Evolutionary conservation across 2,113 vertebrate species (phyloP), one percentile per base, ranked within the genome.

Genomic region (Nothoprocta pentlandii): DNA sequence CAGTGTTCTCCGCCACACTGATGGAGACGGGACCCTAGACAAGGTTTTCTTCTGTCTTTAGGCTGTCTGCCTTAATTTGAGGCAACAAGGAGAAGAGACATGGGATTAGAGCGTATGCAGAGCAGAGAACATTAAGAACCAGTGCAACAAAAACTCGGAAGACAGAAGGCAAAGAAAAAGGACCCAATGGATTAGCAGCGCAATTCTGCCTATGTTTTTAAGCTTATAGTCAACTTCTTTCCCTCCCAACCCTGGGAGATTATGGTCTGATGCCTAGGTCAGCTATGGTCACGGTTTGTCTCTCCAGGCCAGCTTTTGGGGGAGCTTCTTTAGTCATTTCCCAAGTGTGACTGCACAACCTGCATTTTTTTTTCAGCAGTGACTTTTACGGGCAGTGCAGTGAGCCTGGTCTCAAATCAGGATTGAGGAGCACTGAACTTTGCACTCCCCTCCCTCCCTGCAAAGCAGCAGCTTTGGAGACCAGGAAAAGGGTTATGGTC

Each of bases 61-160:
- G 56, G 46, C 63, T 90, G 85, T 84, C 93, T 75, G 88, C 78
- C 23, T 66, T 85, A 71, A 90, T 81, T 62, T 73, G 84, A 80
- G 47, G 42, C 58, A 87, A 87, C 63, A 75, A 79, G 85, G 47
- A 87, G 59, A 62, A n/a, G 47, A 78, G 73, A 73, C 34, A 30
- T 0, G 2, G 66, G 58, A 80, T 80, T 58, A 79, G 90, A 84
- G 49, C 41, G 15, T 34, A 30, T 0, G 1, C n/a, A 54, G 66
- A 92, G 16, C 0, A 84, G 67, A 6, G 20, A 61, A 17, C n/a
- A 39, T 30, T 59, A 67, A 9, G 74, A 61, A 73, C 30, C 25
- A 68, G 20, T 4, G 47, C 26, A 70, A 28, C 0, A 64, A 54
- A 89, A 87, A 10, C 19, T 39, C 77, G 7, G 13, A 49, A 76